Evolutionary conservation across 1,140 invertebrate species (phyloP).

Genomic region (Brachionus angularis): DNA sequence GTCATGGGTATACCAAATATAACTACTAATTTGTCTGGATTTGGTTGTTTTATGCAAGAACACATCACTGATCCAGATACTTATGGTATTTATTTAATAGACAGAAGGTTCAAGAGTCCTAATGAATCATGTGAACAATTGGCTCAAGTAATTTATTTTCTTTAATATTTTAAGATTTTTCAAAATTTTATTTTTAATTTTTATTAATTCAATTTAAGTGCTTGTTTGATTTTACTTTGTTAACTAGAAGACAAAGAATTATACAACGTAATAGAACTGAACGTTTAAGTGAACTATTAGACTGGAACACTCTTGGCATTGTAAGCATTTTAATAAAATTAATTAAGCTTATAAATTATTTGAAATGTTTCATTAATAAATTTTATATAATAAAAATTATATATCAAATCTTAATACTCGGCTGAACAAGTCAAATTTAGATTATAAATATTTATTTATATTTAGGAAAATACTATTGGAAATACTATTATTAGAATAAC

Average conservation of each 20-base stretch:
- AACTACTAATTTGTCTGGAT: slow-evolving; percentile 94
- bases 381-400: too few species aligned
- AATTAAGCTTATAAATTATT: too few species aligned
- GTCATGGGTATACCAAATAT: slow-evolving; percentile 98
- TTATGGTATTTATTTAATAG: slow-evolving; percentile 97
- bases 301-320: slow-evolving; percentile 94
- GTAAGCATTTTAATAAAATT: slow-evolving; percentile 64
- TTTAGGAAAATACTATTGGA: too few species aligned
- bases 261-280: slow-evolving; percentile 97
- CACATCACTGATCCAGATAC: slow-evolving; percentile 94
- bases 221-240: slow-evolving; percentile 87
- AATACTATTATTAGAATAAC: too few species aligned
- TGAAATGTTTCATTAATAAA: too few species aligned
- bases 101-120: slow-evolving; percentile 77
- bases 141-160: slow-evolving; percentile 73
- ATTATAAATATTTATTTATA: too few species aligned
- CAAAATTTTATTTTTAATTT: too few species aligned
- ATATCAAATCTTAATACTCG: too few species aligned
- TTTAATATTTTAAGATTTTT: too few species aligned
- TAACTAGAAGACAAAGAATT: slow-evolving; percentile 88
- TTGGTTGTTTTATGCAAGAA: slow-evolving; percentile 98
- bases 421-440: too few species aligned
- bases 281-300: slow-evolving; percentile 88
- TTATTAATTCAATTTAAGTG: slow-evolving; percentile 50
- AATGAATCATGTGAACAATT: slow-evolving; percentile 89